Evolutionary conservation across 2,888 invertebrate genomes (phyloP).

Genomic region (Hemaris fuciformis): DNA sequence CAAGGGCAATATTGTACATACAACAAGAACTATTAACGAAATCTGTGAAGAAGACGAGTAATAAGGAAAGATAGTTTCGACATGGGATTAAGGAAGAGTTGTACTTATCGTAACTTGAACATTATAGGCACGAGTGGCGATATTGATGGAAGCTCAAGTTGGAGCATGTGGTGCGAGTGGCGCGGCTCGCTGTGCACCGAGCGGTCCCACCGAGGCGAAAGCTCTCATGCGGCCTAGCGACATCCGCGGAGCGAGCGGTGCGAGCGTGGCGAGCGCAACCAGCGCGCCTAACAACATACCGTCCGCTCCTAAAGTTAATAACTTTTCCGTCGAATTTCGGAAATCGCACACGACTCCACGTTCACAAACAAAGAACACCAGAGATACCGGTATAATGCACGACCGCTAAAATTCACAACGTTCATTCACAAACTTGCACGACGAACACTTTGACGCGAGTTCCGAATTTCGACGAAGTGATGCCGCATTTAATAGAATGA

Average conservation of each 20-base stretch:
- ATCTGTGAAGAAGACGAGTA: slow-evolving; percentile 44
- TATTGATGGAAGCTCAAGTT: slow-evolving; percentile 62
- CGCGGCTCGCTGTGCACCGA: slow-evolving; percentile 44
- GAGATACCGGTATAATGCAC: slow-evolving; percentile 41
- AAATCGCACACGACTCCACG: slow-evolving; percentile 60
- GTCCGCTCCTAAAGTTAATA: slow-evolving; percentile 58
- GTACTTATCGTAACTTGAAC: slow-evolving; percentile 65
- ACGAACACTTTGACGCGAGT: slow-evolving; percentile 67
- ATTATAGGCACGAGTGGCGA: slow-evolving; percentile 57
- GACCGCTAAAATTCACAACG: slow-evolving; percentile 58
- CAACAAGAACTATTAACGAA: slow-evolving; percentile 29
- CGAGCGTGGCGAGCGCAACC: slow-evolving; percentile 38
- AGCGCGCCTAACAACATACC: slow-evolving; percentile 50
- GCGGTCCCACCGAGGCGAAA: slow-evolving; percentile 56
- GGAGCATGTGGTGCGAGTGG: slow-evolving; percentile 45
- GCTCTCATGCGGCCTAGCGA: slow-evolving; percentile 60
- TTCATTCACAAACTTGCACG: slow-evolving; percentile 77
- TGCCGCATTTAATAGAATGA: slow-evolving; percentile 72
- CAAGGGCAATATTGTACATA: background rate
- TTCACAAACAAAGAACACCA: slow-evolving; percentile 59
- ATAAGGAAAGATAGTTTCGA: slow-evolving; percentile 53
- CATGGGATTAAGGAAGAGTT: slow-evolving; percentile 54
- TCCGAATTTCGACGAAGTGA: slow-evolving; percentile 73
- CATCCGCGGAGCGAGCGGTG: slow-evolving; percentile 50
- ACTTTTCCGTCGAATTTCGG: slow-evolving; percentile 75